phyloP scores from a whole-genome alignment of 1,140 invertebrate species.

The Nixonia krombeini region DNA sequence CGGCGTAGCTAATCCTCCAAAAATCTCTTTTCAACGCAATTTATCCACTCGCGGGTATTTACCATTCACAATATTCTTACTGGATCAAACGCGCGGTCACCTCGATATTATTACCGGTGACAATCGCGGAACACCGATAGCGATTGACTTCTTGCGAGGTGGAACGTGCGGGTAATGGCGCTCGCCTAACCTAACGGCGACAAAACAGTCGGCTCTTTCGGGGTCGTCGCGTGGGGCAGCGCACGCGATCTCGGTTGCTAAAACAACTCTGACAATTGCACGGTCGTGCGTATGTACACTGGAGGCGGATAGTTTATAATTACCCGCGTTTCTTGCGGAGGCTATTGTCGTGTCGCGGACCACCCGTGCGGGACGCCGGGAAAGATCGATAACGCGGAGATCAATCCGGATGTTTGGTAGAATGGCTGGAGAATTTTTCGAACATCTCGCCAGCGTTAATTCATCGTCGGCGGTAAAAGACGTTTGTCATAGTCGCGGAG shows the following conservation, averaged over 20 bases:
- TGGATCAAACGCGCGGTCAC: too few relatives aligned
- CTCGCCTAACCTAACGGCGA: too few relatives aligned
- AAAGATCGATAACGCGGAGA: background rate
- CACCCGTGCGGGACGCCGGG: constrained; percentile 23
- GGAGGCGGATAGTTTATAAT: constrained; percentile 44
- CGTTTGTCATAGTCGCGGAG: too few relatives aligned
- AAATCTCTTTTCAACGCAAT: too few relatives aligned
- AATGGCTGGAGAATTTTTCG: too few relatives aligned
- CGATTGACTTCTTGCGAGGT: constrained; percentile 19
- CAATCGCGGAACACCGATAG: too few relatives aligned
- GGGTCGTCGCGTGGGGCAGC: background rate
- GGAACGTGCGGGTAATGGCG: background rate
- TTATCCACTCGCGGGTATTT: constrained; percentile 39
- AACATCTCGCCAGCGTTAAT: too few relatives aligned
- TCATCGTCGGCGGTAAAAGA: too few relatives aligned
- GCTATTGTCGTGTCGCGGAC: constrained; percentile 13
- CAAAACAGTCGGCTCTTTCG: background rate
- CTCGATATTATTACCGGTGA: too few relatives aligned
- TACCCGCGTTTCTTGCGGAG: constrained; percentile 21
- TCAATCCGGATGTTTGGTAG: too few relatives aligned
- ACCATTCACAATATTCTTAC: too few relatives aligned
- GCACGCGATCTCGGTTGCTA: constrained; percentile 38
- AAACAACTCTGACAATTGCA: constrained; percentile 48
- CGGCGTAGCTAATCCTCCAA: too few relatives aligned
- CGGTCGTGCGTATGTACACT: constrained; percentile 18